Evolutionary conservation across 2,113 vertebrate species (phyloP), one percentile per base, ranked within the genome.

Genomic region (Emydocephalus ijimae): DNA sequence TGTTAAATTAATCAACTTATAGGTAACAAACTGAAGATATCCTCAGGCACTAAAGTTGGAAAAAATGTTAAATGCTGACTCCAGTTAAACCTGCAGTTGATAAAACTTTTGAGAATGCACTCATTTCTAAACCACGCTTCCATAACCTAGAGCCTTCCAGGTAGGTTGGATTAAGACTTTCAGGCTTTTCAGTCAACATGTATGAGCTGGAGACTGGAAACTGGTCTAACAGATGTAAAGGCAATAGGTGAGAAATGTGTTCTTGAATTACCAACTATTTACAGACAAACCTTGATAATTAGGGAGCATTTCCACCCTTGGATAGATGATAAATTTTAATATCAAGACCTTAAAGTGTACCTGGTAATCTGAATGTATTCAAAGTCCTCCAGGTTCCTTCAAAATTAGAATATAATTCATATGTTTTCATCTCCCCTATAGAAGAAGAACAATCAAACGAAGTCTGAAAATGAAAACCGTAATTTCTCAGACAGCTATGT

Each of bases 391-490:
- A 94, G 18, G 23, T 92, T 92, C 93, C 64, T 4, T 14, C 11
- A 92, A 92, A 59, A 56, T 90, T 90, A 5, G 39, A n/a, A 89
- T 45, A 74, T 85, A 90, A 92, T 88, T 12, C 0, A 81, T 57
- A 14, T 93, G 52, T 90, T 52, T 93, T n/a, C 48, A 90, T 61
- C 90, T 88, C 90, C 95, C 93, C 57, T 95, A 52, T 59, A 95
- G 69, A 34, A 89, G 92, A 94, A 96, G 45, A 45, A 45, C 45
- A 5, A 5, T 93, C 92, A 95, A 95, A 94, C 64, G 43, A n/a
- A 43, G 39, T 89, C 90, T 95, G 64, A 93, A 95, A 95, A 95
- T 93, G 85, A 69, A 61, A 29, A 2, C n/a, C 54, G 64, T 34
- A 50, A 89, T 86, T 43, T 88, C 94, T 86, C 74, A 92, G 94